Conservation (phyloP, 30 jellyfish, hydroid and myxozoan genomes). For the Clytia hemisphaerica region DNA sequence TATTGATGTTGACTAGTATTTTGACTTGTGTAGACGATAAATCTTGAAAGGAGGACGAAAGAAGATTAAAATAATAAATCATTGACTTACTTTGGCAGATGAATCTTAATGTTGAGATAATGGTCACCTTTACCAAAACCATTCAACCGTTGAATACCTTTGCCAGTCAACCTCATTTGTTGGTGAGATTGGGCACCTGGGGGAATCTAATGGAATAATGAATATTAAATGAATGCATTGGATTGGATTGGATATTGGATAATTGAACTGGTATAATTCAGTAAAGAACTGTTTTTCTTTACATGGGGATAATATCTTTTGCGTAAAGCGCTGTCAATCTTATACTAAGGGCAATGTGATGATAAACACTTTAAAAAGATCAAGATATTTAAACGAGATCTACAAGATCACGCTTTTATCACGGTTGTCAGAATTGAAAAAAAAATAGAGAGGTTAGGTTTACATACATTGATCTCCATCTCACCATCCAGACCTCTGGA, state of each 20-base stretch:
- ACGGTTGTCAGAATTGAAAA: too few species aligned
- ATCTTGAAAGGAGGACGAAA: not conserved
- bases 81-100: conserved; percentile 80
- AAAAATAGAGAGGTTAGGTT: too few species aligned
- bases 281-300: too few species aligned
- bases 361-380: too few species aligned
- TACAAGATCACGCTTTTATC: too few species aligned
- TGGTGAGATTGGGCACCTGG: conserved; percentile 98
- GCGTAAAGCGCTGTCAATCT: too few species aligned
- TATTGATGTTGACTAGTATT: not conserved
- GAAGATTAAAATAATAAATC: not conserved
- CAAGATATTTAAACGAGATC: too few species aligned
- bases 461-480: conserved; percentile 65
- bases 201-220: conserved; percentile 41
- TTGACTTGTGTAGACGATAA: not conserved
- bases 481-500: conserved; percentile 89
- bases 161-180: conserved; percentile 69
- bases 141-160: conserved; percentile 85
- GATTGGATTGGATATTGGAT: too few species aligned
- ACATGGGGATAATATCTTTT: too few species aligned
- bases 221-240: too few species aligned
- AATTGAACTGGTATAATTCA: too few species aligned
- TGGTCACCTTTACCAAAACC: conserved; percentile 96
- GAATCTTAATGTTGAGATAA: conserved; percentile 69
- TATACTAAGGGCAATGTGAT: too few species aligned